Percentiles rank a stretch among this genome's conserved stretches.
phyloP scores from a whole-genome alignment of 2,113 vertebrate genomes.

The Pachypanchax playfairii region DNA sequence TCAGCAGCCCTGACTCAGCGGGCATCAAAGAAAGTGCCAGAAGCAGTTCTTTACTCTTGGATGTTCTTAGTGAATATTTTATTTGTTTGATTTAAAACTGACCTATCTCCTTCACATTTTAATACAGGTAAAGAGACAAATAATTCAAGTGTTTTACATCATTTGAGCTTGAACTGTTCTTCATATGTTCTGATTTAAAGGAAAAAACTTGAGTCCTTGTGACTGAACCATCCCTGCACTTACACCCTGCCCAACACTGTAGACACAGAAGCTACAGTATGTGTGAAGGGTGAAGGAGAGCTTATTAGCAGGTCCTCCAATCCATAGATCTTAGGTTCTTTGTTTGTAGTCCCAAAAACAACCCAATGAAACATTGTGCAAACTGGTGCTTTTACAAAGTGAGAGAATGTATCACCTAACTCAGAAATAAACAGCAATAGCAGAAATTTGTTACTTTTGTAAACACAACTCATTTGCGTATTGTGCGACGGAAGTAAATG shows the following conservation, averaged over 20 bases:
- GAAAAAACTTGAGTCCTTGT: too few relatives aligned
- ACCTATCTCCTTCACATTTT: slow-evolving; percentile 40
- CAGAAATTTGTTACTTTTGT: background rate
- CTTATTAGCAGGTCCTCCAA: background rate
- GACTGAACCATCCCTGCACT: too few relatives aligned
- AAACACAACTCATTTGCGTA: slow-evolving; percentile 2
- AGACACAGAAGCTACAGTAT: background rate
- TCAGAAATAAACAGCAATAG: background rate
- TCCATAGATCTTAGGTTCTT: background rate
- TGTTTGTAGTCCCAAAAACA: background rate
- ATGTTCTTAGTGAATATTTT: slow-evolving; percentile 66
- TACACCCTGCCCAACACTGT: too few relatives aligned
- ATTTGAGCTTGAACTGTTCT: slow-evolving; percentile 7
- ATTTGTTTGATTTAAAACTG: slow-evolving; percentile 67
- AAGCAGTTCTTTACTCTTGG: slow-evolving; percentile 57
- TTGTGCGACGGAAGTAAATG: background rate
- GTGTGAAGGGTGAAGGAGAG: background rate
- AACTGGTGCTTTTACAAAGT: background rate
- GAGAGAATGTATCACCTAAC: background rate
- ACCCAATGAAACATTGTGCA: background rate
- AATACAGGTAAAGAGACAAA: slow-evolving; percentile 44
- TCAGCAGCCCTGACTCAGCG: slow-evolving; percentile 55
- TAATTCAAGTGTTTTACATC: slow-evolving; percentile 29
- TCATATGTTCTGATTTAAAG: too few relatives aligned
- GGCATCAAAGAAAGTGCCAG: slow-evolving; percentile 68